phyloP scores from a whole-genome alignment of 2,888 invertebrate genomes.

The Leptopilina myrica region DNA sequence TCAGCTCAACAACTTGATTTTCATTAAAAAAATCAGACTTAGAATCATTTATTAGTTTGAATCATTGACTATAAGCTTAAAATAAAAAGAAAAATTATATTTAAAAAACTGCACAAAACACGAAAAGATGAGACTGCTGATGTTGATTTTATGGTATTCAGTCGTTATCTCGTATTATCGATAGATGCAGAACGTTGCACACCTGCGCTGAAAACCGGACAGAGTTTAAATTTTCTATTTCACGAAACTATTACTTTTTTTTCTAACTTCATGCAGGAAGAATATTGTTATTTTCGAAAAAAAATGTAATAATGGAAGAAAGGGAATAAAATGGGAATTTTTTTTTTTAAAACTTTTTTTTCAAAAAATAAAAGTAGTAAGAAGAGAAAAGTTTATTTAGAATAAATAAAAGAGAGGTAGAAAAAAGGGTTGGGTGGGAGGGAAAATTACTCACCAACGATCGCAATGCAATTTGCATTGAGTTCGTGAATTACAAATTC shows the following conservation, averaged over 20 bases:
- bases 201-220: slow-evolving; percentile 41
- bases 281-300: not conserved
- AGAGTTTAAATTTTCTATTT: slow-evolving; percentile 31
- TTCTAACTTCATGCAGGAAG: slow-evolving; percentile 12
- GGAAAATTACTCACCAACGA: slow-evolving; percentile 70
- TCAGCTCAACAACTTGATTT: slow-evolving; percentile 19
- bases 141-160: slow-evolving; percentile 36
- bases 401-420: not conserved
- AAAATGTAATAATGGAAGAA: slow-evolving; percentile 21
- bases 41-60: slow-evolving; percentile 25
- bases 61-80: slow-evolving; percentile 29
- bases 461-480: slow-evolving; percentile 74
- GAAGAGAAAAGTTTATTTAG: not conserved
- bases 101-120: slow-evolving; percentile 25
- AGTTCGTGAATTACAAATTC: slow-evolving; percentile 73
- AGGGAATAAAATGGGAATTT: slow-evolving; percentile 1
- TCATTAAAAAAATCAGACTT: slow-evolving; percentile 38
- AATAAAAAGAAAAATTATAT: slow-evolving; percentile 27
- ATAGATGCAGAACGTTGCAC: slow-evolving; percentile 38
- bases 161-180: slow-evolving; percentile 37
- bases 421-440: not conserved
- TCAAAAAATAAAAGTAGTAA: not conserved
- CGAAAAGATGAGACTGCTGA: slow-evolving; percentile 37
- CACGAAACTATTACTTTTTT: not conserved
- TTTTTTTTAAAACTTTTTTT: not conserved